Percentiles rank a stretch among this genome's conserved stretches.
Evolutionary conservation across 2,797 vertebrate species (phyloP).

Genomic region (Pempheris klunzingeri): DNA sequence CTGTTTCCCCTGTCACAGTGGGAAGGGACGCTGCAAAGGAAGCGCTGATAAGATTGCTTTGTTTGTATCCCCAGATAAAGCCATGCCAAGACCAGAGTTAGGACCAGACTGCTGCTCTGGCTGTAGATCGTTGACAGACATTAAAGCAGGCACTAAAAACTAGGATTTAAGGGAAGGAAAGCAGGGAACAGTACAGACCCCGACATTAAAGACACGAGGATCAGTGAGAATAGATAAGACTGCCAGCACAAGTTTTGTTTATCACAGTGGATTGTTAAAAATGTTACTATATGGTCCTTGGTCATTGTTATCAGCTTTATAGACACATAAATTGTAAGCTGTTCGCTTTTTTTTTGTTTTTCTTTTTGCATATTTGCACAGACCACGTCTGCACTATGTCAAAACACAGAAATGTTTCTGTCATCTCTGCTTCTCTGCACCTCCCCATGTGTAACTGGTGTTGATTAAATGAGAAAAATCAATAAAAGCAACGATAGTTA

Average conservation of each 20-base stretch:
- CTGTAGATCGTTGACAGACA: constrained; percentile 71
- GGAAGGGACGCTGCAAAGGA: constrained; percentile 72
- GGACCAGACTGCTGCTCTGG: constrained; percentile 69
- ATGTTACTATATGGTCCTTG: constrained; percentile 15
- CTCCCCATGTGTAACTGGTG: neutral
- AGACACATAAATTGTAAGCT: too few relatives aligned
- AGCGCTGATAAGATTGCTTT: constrained; percentile 82
- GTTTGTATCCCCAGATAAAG: constrained; percentile 80
- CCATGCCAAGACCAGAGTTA: constrained; percentile 55
- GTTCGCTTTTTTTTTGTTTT: too few relatives aligned
- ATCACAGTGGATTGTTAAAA: constrained; percentile 45
- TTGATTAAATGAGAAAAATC: neutral
- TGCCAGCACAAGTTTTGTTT: constrained; percentile 41
- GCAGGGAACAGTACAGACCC: constrained; percentile 43
- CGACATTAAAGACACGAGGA: constrained; percentile 56
- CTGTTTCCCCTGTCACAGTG: constrained; percentile 61
- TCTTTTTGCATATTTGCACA: neutral
- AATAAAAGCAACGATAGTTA: neutral
- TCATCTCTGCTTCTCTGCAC: neutral
- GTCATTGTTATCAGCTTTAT: constrained; percentile 15
- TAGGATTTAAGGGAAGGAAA: constrained; percentile 53
- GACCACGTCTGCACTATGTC: neutral
- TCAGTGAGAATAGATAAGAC: constrained; percentile 62
- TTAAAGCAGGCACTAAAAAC: constrained; percentile 72
- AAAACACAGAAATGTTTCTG: neutral